phyloP scores from a whole-genome alignment of 2,888 invertebrate genomes.

The Leucozona laternaria region DNA sequence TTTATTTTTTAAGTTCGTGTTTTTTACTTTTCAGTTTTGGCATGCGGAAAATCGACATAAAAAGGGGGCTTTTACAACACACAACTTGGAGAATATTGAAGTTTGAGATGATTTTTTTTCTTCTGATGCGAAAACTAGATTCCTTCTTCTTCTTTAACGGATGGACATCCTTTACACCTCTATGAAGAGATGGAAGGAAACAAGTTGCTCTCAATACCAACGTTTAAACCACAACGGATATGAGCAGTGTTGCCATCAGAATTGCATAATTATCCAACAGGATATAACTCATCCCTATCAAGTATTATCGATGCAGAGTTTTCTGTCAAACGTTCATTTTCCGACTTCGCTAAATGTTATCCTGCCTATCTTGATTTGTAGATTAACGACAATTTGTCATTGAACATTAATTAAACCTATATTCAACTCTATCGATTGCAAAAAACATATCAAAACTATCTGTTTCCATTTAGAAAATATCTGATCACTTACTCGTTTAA shows the following conservation, averaged over 20 bases:
- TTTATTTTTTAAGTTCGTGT: background rate
- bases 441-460: no score
- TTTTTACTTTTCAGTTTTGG: background rate
- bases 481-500: no score
- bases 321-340: no score
- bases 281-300: no score
- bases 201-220: slow-evolving; percentile 2
- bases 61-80: background rate
- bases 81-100: background rate
- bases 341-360: no score
- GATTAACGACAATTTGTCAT: no score
- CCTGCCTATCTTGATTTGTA: no score
- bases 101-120: background rate
- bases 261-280: no score
- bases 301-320: no score
- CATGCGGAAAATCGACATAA: background rate
- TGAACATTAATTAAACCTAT: no score
- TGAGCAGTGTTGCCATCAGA: background rate
- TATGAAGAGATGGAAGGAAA: background rate
- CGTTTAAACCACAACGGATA: background rate
- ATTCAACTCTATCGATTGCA: no score
- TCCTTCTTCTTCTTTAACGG: background rate
- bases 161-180: background rate
- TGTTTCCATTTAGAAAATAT: no score
- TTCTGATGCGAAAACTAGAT: background rate